These are phyloP conservation scores for Ophiothrix spiculata DNA, from an alignment of 35 echinoderm and acorn worm genomes.

Conservation along the genomic window DNA sequence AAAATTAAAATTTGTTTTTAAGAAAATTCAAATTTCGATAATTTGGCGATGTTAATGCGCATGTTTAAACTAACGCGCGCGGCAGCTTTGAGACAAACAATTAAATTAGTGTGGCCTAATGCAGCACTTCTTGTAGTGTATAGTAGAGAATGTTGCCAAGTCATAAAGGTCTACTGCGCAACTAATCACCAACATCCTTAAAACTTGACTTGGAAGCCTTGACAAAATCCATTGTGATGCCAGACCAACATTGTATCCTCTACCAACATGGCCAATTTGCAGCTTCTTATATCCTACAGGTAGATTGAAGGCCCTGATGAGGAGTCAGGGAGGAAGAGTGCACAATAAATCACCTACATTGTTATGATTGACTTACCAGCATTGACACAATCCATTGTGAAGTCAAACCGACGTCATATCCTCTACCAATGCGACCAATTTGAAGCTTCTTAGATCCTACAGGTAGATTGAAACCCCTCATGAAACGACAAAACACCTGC, in stretches of 20 bases:
- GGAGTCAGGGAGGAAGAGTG: no score
- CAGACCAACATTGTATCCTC: constrained; percentile 57
- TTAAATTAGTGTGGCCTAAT: no score
- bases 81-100: no score
- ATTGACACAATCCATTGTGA: constrained; percentile 71
- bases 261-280: constrained; percentile 58
- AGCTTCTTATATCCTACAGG: constrained; percentile 87
- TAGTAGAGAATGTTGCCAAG: no score
- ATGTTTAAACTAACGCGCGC: no score
- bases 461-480: constrained; percentile 86
- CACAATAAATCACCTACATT: no score
- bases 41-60: no score
- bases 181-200: no score
- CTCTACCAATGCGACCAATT: constrained; percentile 64
- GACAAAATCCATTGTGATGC: constrained; percentile 58
- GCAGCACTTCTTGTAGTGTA: no score
- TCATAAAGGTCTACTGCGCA: no score
- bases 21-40: no score
- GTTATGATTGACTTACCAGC: constrained; percentile 66
- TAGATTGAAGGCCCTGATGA: constrained; percentile 77
- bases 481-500: constrained; percentile 86
- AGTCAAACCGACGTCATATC: constrained; percentile 52
- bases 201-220: constrained; percentile 74
- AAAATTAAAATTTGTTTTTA: no score
- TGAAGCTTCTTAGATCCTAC: constrained; percentile 87